These are phyloP conservation scores for Heliconius congener DNA, from an alignment of 1,140 invertebrate species.

Conservation along the genomic window DNA sequence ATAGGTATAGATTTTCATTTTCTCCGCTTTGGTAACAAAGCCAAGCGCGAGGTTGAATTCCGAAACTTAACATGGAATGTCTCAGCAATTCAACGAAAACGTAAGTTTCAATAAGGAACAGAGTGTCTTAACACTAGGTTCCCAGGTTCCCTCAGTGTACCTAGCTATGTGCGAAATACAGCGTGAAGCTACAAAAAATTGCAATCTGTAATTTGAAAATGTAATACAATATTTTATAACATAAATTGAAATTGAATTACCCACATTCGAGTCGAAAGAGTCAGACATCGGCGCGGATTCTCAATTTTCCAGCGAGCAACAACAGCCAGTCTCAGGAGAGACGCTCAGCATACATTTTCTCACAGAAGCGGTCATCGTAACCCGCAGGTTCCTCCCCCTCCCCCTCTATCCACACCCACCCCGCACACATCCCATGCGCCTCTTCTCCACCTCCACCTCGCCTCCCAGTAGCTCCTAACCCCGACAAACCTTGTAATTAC, in stretches of 20 bases:
- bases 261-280: neutral
- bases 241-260: neutral
- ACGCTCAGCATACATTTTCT: constrained; percentile 9
- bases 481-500: constrained; percentile 33
- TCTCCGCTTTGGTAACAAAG: too few relatives aligned
- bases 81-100: too few relatives aligned
- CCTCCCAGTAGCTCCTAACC: neutral
- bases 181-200: too few relatives aligned
- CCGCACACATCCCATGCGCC: neutral
- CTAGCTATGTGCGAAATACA: too few relatives aligned
- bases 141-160: too few relatives aligned
- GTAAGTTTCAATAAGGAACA: too few relatives aligned
- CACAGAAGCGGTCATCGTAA: neutral
- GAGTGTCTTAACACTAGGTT: too few relatives aligned
- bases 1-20: too few relatives aligned
- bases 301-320: neutral
- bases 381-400: neutral
- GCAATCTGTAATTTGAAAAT: too few relatives aligned
- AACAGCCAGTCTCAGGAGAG: neutral
- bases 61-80: too few relatives aligned
- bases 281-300: neutral
- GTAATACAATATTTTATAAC: neutral
- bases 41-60: too few relatives aligned
- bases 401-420: constrained; percentile 13
- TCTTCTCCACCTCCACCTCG: neutral